These are phyloP conservation scores for Penaeus vannamei DNA, from an alignment of 1,140 invertebrate genomes.

Conservation along the genomic window DNA sequence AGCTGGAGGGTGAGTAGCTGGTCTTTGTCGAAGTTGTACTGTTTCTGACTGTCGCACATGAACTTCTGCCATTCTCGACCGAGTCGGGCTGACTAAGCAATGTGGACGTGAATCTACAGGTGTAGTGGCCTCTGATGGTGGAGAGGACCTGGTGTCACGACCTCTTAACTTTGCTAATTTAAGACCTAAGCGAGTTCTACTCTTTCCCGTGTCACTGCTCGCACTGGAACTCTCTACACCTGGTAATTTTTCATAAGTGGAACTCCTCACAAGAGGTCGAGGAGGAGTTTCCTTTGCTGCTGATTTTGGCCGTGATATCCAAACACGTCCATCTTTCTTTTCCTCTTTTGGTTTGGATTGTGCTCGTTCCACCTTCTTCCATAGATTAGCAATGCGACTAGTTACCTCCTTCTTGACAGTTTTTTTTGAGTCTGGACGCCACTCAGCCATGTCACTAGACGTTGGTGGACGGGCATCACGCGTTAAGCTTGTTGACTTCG, in stretches of 20 bases:
- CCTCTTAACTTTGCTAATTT: constrained; percentile 65
- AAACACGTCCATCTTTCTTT: constrained; percentile 78
- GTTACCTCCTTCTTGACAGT: constrained; percentile 79
- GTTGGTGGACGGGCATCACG: constrained; percentile 64
- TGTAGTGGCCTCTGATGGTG: constrained; percentile 64
- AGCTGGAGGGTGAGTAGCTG: constrained; percentile 54
- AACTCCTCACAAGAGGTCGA: constrained; percentile 77
- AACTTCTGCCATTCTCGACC: constrained; percentile 10
- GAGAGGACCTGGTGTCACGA: constrained; percentile 63
- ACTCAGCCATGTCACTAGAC: constrained; percentile 66
- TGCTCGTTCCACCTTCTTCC: constrained; percentile 88
- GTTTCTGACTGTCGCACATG: constrained; percentile 30
- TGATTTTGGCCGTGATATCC: constrained; percentile 74
- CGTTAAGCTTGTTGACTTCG: constrained; percentile 66
- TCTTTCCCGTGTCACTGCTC: constrained; percentile 48
- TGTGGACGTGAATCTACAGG: constrained; percentile 64
- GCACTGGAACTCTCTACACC: constrained; percentile 50
- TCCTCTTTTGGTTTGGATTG: constrained; percentile 74
- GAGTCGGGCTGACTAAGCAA: constrained; percentile 61
- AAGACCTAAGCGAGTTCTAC: constrained; percentile 58
- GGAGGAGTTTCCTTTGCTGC: constrained; percentile 56
- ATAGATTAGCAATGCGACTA: constrained; percentile 89
- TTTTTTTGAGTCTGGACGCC: constrained; percentile 71
- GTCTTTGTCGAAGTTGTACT: constrained; percentile 60
- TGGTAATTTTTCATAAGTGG: constrained; percentile 77